Conservation (phyloP, 1,140 invertebrate genomes). For the Tenebrio molitor region DNA sequence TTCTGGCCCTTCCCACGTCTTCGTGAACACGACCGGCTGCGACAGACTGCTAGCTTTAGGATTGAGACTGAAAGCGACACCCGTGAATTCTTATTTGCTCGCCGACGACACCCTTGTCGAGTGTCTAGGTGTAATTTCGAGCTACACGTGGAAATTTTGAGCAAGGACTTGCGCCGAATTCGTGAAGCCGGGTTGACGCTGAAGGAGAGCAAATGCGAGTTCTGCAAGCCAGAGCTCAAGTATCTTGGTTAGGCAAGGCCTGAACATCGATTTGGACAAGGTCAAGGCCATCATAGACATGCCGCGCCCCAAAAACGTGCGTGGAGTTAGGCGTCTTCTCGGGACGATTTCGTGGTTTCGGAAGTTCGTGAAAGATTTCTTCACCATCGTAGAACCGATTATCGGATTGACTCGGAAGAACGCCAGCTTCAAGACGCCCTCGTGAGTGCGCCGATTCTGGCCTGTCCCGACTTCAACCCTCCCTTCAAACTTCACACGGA, state of each 20-base stretch:
- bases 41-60: no score
- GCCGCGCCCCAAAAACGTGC: constrained; percentile 51
- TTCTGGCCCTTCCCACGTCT: no score
- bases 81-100: no score
- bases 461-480: constrained; percentile 60
- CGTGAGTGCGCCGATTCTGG: constrained; percentile 57
- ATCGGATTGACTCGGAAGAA: constrained; percentile 52
- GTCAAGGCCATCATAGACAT: constrained; percentile 56
- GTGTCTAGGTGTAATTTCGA: no score
- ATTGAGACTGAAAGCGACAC: no score
- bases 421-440: not conserved
- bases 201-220: constrained; percentile 42
- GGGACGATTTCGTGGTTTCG: constrained; percentile 58
- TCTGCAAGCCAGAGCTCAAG: constrained; percentile 52
- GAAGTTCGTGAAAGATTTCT: constrained; percentile 57
- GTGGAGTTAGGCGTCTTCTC: constrained; percentile 52
- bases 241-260: constrained; percentile 63
- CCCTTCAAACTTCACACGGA: constrained; percentile 56
- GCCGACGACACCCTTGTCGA: no score
- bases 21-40: no score
- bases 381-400: constrained; percentile 43
- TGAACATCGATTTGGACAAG: constrained; percentile 59
- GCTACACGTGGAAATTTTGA: constrained; percentile 57
- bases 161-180: constrained; percentile 50
- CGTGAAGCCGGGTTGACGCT: constrained; percentile 36